Evolutionary conservation across 2,888 invertebrate genomes (phyloP).

Genomic region (Hypercompe scribonia): DNA sequence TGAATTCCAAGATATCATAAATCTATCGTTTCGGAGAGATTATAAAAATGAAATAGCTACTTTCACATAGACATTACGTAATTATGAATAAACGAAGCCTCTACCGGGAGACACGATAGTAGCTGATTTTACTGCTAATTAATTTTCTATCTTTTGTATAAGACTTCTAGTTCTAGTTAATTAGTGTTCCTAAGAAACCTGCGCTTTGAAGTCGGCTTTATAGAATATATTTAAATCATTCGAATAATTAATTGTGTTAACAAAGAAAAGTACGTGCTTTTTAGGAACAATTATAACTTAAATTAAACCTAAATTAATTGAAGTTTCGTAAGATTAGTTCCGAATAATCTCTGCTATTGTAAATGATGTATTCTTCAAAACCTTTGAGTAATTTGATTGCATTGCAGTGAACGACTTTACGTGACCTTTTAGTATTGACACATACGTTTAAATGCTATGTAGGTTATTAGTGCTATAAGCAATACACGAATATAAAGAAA

Average conservation of each 20-base stretch:
- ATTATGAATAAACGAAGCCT: background rate
- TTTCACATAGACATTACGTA: slow-evolving; percentile 4
- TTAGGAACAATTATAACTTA: slow-evolving; percentile 36
- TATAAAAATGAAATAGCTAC: background rate
- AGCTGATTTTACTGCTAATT: background rate
- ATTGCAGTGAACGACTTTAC: slow-evolving; percentile 22
- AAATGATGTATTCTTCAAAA: slow-evolving; percentile 25
- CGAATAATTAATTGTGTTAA: slow-evolving; percentile 4
- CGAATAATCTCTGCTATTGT: slow-evolving; percentile 24
- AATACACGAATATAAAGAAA: slow-evolving; percentile 14
- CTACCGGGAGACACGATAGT: background rate
- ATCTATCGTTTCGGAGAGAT: background rate
- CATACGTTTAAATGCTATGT: slow-evolving; percentile 6
- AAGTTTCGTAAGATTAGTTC: slow-evolving; percentile 37
- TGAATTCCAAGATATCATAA: background rate
- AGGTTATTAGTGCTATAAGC: slow-evolving; percentile 22
- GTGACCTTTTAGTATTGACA: slow-evolving; percentile 29
- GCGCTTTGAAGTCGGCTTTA: slow-evolving; percentile 23
- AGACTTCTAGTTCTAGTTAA: background rate
- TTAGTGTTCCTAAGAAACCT: background rate
- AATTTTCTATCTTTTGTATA: background rate
- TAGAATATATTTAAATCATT: slow-evolving; percentile 13
- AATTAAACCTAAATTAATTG: slow-evolving; percentile 29
- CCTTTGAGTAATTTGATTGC: slow-evolving; percentile 19
- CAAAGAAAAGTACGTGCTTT: slow-evolving; percentile 27